Base-by-base conservation (phyloP, 35 echinoderm and acorn worm species). In the Apostichopus parvimensis region DNA sequence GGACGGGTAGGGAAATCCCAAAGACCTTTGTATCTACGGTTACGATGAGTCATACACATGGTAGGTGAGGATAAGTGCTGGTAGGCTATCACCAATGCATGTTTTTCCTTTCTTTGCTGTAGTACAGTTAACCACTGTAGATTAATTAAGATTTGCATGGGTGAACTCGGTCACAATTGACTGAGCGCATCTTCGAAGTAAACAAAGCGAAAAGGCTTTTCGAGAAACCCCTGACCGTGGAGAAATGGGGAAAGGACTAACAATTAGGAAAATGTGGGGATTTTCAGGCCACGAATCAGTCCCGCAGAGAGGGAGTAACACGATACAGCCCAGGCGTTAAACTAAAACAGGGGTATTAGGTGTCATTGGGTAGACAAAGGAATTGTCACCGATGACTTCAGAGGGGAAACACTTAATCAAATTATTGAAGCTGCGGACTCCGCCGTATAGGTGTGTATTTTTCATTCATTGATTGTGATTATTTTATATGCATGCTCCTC, bases 311-410 rank as follows among this genome's bases (percentile, higher is more conserved):
- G n/a, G 53, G 81, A 17, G 81, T 17, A 20, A 25, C 5, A 58
- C 25, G 81, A 84, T 55, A 84, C 81, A 55, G 81, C 54, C 54
- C 8, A 11, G 55, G 81, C 54, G 11, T 84, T 59, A 55, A 56
- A 21, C 21, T 84, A 84, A 58, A 84, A 59, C 81, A 58, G 56
- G 17, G 8, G 52, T 56, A 58, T 84, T 8, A 21, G 53, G 17
- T 84, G 81, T 84, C 81, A 62, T 20, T 22, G 15, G 57, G 57
- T 59, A 75, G 81, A 84, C 81, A 84, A 84, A 84, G 81, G 81
- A 84, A 58, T 58, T 84, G 58, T 14, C 81, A 9, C 54, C 17
- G 53, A 56, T 58, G 56, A 58, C 17, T 84, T 58, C 81, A 84
- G 3, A 54, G 21, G 81, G 0, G 56, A 4, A n/a, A 15, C 18